Conservation (phyloP, 2,797 vertebrate species). For the Sylvilagus floridanus region DNA sequence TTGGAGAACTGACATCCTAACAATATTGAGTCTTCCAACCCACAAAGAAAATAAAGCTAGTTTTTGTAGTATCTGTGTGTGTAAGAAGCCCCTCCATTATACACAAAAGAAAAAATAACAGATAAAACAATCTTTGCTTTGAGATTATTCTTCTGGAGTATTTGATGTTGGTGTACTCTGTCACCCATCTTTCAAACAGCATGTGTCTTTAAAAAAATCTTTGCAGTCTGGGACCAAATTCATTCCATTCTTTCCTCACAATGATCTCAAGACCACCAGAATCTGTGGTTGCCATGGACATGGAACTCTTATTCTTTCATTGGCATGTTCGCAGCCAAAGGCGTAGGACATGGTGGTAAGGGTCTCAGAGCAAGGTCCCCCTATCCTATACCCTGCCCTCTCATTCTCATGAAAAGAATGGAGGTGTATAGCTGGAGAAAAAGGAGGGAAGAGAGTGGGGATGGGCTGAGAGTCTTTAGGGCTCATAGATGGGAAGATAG, state of each 20-base stretch:
- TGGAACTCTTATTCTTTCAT: slow-evolving; percentile 32
- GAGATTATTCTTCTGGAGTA: neutral
- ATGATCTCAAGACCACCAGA: neutral
- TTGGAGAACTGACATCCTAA: too few relatives aligned
- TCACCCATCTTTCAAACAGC: neutral
- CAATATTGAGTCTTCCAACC: neutral
- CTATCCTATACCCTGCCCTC: neutral
- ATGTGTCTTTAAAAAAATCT: neutral
- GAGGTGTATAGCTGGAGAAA: neutral
- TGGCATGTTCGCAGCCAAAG: neutral
- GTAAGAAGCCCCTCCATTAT: neutral
- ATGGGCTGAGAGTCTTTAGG: neutral
- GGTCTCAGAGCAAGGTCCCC: neutral
- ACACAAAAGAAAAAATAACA: neutral
- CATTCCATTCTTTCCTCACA: neutral
- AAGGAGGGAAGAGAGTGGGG: neutral
- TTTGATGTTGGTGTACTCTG: neutral
- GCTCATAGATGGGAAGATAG: neutral
- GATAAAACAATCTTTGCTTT: neutral
- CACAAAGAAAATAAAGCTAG: neutral
- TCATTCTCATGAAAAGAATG: neutral
- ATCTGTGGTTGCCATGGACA: slow-evolving; percentile 56
- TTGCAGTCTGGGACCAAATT: neutral
- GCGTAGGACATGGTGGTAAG: neutral
- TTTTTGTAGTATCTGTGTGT: too few relatives aligned